phyloP scores from a whole-genome alignment of 1,140 invertebrate genomes.

The Hypsibius dujardini region DNA sequence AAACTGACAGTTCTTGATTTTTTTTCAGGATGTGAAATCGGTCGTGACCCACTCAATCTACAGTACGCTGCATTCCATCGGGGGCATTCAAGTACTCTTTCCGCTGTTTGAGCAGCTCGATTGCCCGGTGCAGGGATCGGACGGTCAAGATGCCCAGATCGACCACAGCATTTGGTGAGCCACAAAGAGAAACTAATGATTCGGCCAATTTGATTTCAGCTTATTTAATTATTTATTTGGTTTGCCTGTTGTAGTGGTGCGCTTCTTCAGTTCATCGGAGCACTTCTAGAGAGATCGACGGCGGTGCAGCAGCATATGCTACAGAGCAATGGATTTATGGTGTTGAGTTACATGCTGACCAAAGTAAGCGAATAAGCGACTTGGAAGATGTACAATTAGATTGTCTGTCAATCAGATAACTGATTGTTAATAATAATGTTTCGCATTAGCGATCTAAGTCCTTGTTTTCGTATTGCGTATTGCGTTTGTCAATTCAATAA shows the following conservation, averaged over 20 bases:
- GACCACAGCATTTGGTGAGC: constrained; percentile 37
- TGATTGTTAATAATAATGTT: no score
- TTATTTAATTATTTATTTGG: constrained; percentile 20
- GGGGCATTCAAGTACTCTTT: constrained; percentile 93
- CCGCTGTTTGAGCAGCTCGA: constrained; percentile 94
- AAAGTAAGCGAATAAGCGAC: constrained; percentile 35
- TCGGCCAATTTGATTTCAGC: no score
- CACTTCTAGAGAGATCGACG: constrained; percentile 81
- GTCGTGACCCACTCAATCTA: constrained; percentile 97
- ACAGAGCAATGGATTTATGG: constrained; percentile 88
- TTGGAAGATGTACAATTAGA: background rate
- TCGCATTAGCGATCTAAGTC: no score
- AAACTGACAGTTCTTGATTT: no score
- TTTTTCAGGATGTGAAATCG: constrained; percentile 81
- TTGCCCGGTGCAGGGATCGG: constrained; percentile 42
- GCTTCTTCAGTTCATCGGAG: constrained; percentile 58
- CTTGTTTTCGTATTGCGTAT: no score
- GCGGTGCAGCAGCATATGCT: constrained; percentile 98
- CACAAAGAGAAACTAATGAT: no score
- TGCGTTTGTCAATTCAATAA: no score
- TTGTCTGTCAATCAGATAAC: no score
- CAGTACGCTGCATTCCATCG: constrained; percentile 93
- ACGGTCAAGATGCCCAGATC: constrained; percentile 27
- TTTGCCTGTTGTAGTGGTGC: constrained; percentile 21
- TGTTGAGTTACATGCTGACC: constrained; percentile 90